Base-by-base conservation (phyloP, 2,888 invertebrate species). In the Drosophila pegasa region DNA sequence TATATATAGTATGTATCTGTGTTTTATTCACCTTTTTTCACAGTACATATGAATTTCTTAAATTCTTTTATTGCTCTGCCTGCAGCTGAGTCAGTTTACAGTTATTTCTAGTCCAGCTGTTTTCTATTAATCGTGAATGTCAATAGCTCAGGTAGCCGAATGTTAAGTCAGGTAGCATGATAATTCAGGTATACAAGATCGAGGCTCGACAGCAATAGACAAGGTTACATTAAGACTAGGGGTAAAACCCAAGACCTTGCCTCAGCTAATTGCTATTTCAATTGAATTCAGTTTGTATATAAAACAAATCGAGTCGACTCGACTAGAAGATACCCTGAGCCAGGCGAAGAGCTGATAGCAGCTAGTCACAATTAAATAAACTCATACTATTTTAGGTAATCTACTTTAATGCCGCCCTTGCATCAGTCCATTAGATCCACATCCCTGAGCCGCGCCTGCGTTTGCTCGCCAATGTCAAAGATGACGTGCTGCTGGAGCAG, bases 401-500 rank as follows among this genome's bases (percentile, higher is more conserved):
- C n/a, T 29, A 35, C 60, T 72, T 68, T 62, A 20, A 52, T 65
- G 50, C 5, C 33, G 25, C 29, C 43, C 6, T 1, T 48, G 27
- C 40, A 54, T 77, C 41, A 75, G 10, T 75, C 62, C 74, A 51
- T 45, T 3, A 43, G 76, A 35, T 89, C 93, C 57, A 93, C 93
- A 80, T 93, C 92, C 80, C 94, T 93, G 75, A 96, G 93, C 90
- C 96, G 94, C 78, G 96, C 95, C 90, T 96, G 95, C 14, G 97
- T 96, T 71, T 96, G 92, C 76, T 96, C 94, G 0, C 96, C 96
- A 14, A 98, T 94, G 92, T 98, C 97, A 14, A 96, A 93, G 94
- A 97, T 97, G 0, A 96, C 95, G 91, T 98, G 98, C 2, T 97
- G 96, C 77, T 95, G 95, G 12, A 98, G 92, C 16, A 98, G 92